Evolutionary conservation across 2,888 invertebrate species (phyloP).

Genomic region (Drosophila putrida): DNA sequence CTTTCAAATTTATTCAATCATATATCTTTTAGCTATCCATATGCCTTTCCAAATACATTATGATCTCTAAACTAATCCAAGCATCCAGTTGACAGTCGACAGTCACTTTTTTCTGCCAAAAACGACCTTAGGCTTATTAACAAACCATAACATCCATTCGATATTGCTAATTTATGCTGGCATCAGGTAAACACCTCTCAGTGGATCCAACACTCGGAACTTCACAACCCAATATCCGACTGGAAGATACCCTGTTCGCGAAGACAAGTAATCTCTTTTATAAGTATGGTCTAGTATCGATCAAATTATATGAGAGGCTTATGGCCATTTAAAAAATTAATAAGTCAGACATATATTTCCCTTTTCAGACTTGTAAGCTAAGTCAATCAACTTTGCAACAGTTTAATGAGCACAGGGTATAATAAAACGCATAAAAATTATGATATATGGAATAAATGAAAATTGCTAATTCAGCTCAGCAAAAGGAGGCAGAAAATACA

Average conservation of each 20-base stretch:
- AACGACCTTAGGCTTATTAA: slow-evolving; percentile 51
- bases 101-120: slow-evolving; percentile 24
- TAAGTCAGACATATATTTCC: too few species aligned
- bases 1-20: slow-evolving; percentile 12
- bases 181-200: slow-evolving; percentile 36
- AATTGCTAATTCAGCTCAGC: slow-evolving; percentile 60
- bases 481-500: slow-evolving; percentile 8
- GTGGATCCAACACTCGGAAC: slow-evolving; percentile 15
- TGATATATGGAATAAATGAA: slow-evolving; percentile 61
- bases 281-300: background rate
- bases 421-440: slow-evolving; percentile 46
- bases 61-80: slow-evolving; percentile 2
- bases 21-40: background rate
- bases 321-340: too few species aligned
- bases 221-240: slow-evolving; percentile 6
- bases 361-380: background rate
- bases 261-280: background rate
- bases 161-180: slow-evolving; percentile 72
- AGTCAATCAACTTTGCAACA: background rate
- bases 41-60: slow-evolving; percentile 38
- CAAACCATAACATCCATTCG: slow-evolving; percentile 53
- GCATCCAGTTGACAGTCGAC: slow-evolving; percentile 22
- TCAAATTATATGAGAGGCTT: too few species aligned
- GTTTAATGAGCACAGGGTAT: slow-evolving; percentile 1
- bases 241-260: slow-evolving; percentile 19